Evolutionary conservation across 2,888 invertebrate genomes (phyloP).

Genomic region (Andrena hattorfiana): DNA sequence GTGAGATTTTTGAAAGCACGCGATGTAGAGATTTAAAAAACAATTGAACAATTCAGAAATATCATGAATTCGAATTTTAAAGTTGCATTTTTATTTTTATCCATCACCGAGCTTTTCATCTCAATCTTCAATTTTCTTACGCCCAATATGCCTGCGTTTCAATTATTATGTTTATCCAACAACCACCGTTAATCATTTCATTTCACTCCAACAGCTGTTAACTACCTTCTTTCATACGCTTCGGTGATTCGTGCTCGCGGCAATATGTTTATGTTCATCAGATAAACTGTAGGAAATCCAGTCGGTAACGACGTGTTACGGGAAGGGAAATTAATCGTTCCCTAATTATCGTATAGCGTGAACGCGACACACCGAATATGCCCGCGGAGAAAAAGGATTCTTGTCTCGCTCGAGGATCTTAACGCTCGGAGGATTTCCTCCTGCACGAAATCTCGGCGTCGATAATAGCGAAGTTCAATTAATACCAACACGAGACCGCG

Average conservation of each 20-base stretch:
- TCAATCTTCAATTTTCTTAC: too few relatives aligned
- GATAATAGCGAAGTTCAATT: slow-evolving; percentile 40
- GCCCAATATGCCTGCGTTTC: too few relatives aligned
- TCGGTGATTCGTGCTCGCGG: slow-evolving; percentile 54
- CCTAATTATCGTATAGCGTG: slow-evolving; percentile 73
- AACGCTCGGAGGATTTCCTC: slow-evolving; percentile 41
- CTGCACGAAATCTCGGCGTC: slow-evolving; percentile 42
- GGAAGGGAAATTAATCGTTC: slow-evolving; percentile 69
- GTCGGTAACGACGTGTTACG: slow-evolving; percentile 64
- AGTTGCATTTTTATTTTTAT: too few relatives aligned
- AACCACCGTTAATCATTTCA: neutral
- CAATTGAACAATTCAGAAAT: too few relatives aligned
- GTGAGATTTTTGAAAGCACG: too few relatives aligned
- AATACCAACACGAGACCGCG: slow-evolving; percentile 36
- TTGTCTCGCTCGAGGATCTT: slow-evolving; percentile 57
- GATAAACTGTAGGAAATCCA: slow-evolving; percentile 66
- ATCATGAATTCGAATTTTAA: too few relatives aligned
- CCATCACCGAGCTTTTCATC: too few relatives aligned
- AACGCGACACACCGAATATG: slow-evolving; percentile 50
- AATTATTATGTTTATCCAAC: too few relatives aligned
- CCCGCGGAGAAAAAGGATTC: slow-evolving; percentile 58
- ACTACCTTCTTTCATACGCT: slow-evolving; percentile 22
- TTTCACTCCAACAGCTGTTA: neutral
- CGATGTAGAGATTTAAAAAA: too few relatives aligned
- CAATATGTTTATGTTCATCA: slow-evolving; percentile 69